phyloP scores from a whole-genome alignment of 2,797 vertebrate species.

The Smutsia gigantea region DNA sequence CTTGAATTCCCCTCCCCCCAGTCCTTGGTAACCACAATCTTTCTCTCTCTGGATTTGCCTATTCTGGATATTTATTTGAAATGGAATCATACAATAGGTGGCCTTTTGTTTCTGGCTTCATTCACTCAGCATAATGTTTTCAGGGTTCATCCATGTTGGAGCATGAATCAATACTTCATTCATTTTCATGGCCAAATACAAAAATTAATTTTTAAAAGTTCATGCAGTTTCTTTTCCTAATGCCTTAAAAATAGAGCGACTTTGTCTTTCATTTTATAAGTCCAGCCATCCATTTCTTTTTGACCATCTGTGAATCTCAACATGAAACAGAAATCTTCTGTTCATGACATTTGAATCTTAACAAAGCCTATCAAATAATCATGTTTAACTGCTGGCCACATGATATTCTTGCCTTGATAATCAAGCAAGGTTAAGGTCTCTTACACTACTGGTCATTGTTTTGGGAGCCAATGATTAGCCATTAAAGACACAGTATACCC shows the following conservation, averaged over 20 bases:
- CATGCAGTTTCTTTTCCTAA: not conserved
- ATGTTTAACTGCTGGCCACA: not conserved
- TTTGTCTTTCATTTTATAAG: conserved; percentile 45
- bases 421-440: conserved; percentile 15
- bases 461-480: not conserved
- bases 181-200: not conserved
- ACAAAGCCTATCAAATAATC: conserved; percentile 12
- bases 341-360: conserved; percentile 12
- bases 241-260: not conserved
- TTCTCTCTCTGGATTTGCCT: not conserved
- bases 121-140: not conserved
- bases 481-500: not conserved
- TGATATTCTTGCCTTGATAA: not conserved
- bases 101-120: not conserved
- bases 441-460: not conserved
- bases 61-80: not conserved
- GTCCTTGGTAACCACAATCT: not conserved
- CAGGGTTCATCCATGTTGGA: not conserved
- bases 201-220: not conserved
- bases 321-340: not conserved
- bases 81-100: not conserved
- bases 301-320: conserved; percentile 6
- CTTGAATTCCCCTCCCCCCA: not conserved
- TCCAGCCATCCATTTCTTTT: not conserved
- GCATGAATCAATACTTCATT: not conserved